Evolutionary conservation across 2,797 vertebrate genomes (phyloP), one percentile per base, ranked within the genome.

Genomic region (Molossus alvarezi): DNA sequence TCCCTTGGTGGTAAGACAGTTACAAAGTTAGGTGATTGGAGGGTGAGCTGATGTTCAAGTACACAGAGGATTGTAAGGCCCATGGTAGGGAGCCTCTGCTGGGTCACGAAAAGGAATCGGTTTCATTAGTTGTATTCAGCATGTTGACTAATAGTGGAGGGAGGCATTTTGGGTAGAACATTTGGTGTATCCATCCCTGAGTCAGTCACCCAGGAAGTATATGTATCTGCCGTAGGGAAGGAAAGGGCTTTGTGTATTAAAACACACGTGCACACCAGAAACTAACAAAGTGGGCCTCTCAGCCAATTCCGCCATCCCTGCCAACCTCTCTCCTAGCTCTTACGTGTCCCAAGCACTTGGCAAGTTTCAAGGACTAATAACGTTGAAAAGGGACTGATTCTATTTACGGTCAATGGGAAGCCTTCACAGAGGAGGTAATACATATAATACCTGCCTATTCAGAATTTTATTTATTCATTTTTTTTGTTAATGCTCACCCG

Each of bases 381-480:
- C 86, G 7, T n/a, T 76, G 83, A 88, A 86, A 79, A 95, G 69
- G 33, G 25, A 80, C 12, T 75, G 64, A 53, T 71, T 81, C 21
- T 81, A 5, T 88, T 83, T 86, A 85, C 17, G 7, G 14, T 73
- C 53, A 11, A 69, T 82, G 27, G 77, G 33, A 92, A 95, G 20
- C 53, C 23, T 91, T 82, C n/a, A 11, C 15, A 82, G 57, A 95
- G 67, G 33, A 81, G 25, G 3, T 89, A 69, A 80, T 60, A 57
- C 5, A 5, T 89, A 55, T 89, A 69, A 80, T 60, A 57, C 5
- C 7, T 89, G 58, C 62, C 76, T 92, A 8, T 79, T 92, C 13
- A 77, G 4, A 37, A 48, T 91, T 95, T 65, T 85, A 65, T 45
- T 45, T 45, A 45, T 45, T 45, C 41, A 45, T 45, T 45, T 45